These are phyloP conservation scores for Heterotis niloticus DNA, from an alignment of 2,113 vertebrate genomes.

Conservation along the genomic window DNA sequence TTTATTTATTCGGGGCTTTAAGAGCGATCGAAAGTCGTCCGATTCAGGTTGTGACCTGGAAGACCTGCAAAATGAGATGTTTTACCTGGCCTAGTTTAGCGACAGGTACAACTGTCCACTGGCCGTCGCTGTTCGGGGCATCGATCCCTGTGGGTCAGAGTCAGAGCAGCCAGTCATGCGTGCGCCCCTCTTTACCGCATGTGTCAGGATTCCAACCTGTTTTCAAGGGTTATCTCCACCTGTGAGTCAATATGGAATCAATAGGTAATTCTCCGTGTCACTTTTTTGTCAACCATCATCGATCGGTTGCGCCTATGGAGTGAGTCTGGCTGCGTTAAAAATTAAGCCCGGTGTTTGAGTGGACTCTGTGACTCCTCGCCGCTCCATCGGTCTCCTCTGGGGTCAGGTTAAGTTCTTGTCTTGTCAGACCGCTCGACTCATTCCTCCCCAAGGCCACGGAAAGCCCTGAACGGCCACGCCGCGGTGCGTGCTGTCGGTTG, in stretches of 20 bases:
- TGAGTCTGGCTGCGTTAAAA: neutral
- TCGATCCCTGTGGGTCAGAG: too few relatives aligned
- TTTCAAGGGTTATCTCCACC: too few relatives aligned
- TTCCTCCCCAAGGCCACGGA: too few relatives aligned
- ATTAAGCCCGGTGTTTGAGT: conserved; percentile 11
- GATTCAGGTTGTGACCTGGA: neutral
- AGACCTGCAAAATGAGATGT: too few relatives aligned
- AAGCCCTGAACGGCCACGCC: too few relatives aligned
- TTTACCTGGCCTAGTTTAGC: neutral
- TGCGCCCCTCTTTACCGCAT: too few relatives aligned
- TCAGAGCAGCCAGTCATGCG: too few relatives aligned
- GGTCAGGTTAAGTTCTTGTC: neutral
- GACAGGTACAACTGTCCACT: neutral
- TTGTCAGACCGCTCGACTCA: neutral
- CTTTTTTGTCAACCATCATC: neutral
- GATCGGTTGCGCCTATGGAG: conserved; percentile 9
- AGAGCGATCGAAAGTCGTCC: neutral
- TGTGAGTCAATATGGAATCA: conserved; percentile 9
- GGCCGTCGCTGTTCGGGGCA: too few relatives aligned
- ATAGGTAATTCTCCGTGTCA: neutral
- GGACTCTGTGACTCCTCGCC: neutral
- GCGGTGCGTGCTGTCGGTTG: too few relatives aligned
- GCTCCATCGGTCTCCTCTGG: neutral
- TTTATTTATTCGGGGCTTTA: neutral
- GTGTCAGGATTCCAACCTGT: too few relatives aligned